Percentiles rank a stretch among this genome's conserved stretches.
Conservation (phyloP, 2,113 vertebrate species). For the Tupaia tana region DNA sequence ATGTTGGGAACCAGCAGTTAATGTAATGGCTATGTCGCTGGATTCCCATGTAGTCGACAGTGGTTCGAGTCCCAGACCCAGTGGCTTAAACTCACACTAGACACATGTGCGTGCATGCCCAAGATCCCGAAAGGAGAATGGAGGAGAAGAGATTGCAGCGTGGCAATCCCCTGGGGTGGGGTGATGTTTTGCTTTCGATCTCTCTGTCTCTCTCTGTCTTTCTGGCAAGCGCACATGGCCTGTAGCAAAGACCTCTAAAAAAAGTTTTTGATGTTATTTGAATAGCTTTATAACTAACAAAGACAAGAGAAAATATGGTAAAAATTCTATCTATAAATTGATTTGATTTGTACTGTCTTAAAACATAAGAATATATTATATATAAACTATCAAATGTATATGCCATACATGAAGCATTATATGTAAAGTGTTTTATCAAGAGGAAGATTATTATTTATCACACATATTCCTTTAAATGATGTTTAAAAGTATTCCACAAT, state of each 20-base stretch:
- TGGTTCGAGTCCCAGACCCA: no score
- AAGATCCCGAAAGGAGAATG: no score
- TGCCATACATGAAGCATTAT: not conserved
- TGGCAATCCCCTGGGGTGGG: no score
- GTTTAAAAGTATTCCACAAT: not conserved
- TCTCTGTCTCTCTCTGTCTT: no score
- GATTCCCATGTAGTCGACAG: no score
- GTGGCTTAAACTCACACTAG: no score
- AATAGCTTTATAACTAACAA: not conserved
- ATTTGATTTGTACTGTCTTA: not conserved
- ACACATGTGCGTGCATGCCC: no score
- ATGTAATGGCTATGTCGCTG: no score
- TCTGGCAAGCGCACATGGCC: no score
- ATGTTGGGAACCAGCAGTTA: not conserved
- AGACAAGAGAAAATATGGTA: not conserved
- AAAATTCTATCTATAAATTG: not conserved
- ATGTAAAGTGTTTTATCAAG: not conserved
- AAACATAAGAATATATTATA: not conserved
- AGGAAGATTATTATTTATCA: not conserved
- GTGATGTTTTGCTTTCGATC: no score
- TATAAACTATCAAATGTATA: not conserved
- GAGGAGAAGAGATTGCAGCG: no score
- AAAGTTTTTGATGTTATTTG: not conserved
- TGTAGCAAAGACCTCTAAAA: no score
- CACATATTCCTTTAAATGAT: not conserved